These are phyloP conservation scores for Tachycineta bicolor DNA, from an alignment of 2,113 vertebrate genomes.

Conservation along the genomic window DNA sequence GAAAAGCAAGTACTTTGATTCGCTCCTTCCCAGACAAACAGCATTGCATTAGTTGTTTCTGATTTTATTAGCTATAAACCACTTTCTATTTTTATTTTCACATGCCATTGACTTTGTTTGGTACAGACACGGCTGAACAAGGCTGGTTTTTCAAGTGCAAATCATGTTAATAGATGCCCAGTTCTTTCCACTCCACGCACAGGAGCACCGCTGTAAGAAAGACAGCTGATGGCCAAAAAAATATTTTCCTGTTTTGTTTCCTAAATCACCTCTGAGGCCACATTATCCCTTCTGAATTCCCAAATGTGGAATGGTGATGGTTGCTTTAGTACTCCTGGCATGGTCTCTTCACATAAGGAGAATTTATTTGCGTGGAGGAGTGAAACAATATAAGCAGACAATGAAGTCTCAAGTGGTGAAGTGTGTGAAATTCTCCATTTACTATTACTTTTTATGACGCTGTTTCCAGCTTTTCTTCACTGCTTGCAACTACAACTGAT, in stretches of 20 bases:
- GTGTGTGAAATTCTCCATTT: constrained; percentile 18
- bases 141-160: constrained; percentile 19
- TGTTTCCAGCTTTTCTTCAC: constrained; percentile 13
- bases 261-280: not conserved
- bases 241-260: not conserved
- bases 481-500: not conserved
- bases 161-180: not conserved
- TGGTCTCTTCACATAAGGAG: not conserved
- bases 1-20: constrained; percentile 15
- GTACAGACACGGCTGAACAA: not conserved
- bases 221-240: not conserved
- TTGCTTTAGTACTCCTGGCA: constrained; percentile 6
- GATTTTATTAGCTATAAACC: constrained; percentile 45
- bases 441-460: not conserved
- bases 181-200: not conserved
- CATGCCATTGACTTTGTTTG: constrained; percentile 31
- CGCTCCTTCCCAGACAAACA: not conserved
- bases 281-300: not conserved
- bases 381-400: not conserved
- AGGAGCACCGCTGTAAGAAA: not conserved
- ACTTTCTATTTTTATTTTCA: constrained; percentile 39
- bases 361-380: constrained; percentile 17
- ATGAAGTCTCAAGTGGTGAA: constrained; percentile 14
- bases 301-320: not conserved
- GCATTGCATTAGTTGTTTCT: constrained; percentile 32